A percentile compares a stretch with the other conserved stretches of the same genome.
Evolutionary conservation across 2,888 invertebrate genomes (phyloP).

Genomic region (Rhagonycha lutea): DNA sequence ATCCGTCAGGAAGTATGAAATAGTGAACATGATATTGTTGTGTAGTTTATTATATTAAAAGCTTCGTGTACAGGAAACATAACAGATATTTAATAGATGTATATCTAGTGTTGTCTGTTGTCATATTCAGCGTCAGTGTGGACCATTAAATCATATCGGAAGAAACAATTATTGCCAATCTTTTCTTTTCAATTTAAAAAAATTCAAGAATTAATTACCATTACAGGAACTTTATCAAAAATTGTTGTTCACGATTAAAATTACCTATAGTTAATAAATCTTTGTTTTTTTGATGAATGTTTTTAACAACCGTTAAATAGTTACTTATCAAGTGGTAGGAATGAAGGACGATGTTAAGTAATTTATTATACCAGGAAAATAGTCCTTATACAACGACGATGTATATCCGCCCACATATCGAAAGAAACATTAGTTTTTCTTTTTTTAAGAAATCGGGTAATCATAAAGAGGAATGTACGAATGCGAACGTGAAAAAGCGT

Average conservation of each 20-base stretch:
- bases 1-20: background rate
- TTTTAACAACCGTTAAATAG: conserved; percentile 10
- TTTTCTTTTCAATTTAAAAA: background rate
- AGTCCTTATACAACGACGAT: conserved; percentile 34
- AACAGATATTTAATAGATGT: conserved; percentile 37
- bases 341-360: conserved; percentile 13
- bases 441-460: conserved; percentile 28
- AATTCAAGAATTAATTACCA: background rate
- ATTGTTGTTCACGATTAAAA: background rate
- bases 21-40: background rate
- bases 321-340: conserved; percentile 13
- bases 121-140: conserved; percentile 31
- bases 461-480: conserved; percentile 22
- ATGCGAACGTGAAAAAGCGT: background rate
- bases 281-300: background rate
- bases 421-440: conserved; percentile 33
- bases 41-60: background rate
- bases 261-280: background rate
- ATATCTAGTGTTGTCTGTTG: conserved; percentile 35
- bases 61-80: conserved; percentile 38
- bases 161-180: conserved; percentile 34
- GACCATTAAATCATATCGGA: conserved; percentile 34
- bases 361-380: conserved; percentile 35
- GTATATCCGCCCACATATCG: conserved; percentile 35
- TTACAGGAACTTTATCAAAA: background rate